Evolutionary conservation across 2,113 vertebrate species (phyloP).

Genomic region (Peromyscus maniculatus): DNA sequence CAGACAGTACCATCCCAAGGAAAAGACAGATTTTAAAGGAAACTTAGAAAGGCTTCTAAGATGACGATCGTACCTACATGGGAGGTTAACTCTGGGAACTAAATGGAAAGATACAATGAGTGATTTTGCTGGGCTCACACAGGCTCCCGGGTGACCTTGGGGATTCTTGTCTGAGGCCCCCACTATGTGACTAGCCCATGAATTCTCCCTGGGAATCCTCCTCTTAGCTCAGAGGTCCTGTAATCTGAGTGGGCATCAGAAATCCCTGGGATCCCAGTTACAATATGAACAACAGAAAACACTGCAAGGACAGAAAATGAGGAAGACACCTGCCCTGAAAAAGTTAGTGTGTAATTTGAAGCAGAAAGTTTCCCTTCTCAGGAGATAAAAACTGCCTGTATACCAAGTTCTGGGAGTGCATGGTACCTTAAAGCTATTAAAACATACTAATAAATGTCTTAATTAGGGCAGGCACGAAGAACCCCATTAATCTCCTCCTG

Average conservation of each 20-base stretch:
- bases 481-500: constrained; percentile 44
- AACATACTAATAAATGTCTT: constrained; percentile 57
- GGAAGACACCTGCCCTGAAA: not conserved
- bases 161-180: not conserved
- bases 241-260: accelerated
- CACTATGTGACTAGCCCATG: too few species aligned
- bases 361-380: not conserved
- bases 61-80: not conserved
- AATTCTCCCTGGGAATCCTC: not conserved
- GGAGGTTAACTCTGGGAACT: not conserved
- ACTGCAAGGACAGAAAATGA: not conserved
- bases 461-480: constrained; percentile 56
- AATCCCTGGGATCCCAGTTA: not conserved
- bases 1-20: not conserved
- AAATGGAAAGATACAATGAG: not conserved
- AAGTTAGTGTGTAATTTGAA: not conserved
- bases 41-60: not conserved
- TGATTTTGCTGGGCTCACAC: not conserved
- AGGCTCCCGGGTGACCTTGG: accelerated
- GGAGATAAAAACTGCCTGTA: not conserved
- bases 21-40: not conserved
- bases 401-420: not conserved
- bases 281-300: not conserved
- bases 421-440: constrained; percentile 48
- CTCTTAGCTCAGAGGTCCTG: not conserved